A percentile compares a stretch with the other conserved stretches of the same genome.
Conservation (phyloP, 2,113 vertebrate species). For the Plestiodon gilberti region DNA sequence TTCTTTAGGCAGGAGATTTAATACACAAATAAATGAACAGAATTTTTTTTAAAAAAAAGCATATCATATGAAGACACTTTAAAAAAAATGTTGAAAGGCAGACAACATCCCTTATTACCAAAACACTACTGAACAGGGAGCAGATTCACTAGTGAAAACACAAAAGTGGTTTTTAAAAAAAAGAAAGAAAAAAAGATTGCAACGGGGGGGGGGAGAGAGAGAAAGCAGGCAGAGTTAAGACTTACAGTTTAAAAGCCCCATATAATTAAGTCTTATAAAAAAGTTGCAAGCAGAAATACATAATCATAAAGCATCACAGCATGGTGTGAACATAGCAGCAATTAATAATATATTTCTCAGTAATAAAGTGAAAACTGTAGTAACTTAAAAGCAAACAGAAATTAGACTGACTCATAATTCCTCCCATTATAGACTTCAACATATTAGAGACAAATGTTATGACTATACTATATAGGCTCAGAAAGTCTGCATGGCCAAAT, state of each 20-base stretch:
- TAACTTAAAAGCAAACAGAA: constrained; percentile 59
- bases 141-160: background rate
- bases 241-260: background rate
- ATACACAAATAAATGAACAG: background rate
- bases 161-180: background rate
- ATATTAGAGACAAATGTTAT: constrained; percentile 63
- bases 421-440: constrained; percentile 57
- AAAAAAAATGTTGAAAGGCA: too few species aligned
- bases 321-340: constrained; percentile 20
- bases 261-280: constrained; percentile 14
- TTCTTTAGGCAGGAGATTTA: background rate
- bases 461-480: constrained; percentile 48
- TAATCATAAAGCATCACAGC: constrained; percentile 16
- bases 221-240: background rate
- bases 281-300: background rate
- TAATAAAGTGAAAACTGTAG: constrained; percentile 46
- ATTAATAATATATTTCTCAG: constrained; percentile 19
- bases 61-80: too few species aligned
- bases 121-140: background rate
- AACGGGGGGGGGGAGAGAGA: background rate
- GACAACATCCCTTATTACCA: background rate
- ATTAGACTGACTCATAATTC: constrained; percentile 60
- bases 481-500: background rate
- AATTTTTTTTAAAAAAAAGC: too few species aligned
- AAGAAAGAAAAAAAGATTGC: too few species aligned